Conservation (phyloP, 2,113 vertebrate species). For the Elephas maximus region DNA sequence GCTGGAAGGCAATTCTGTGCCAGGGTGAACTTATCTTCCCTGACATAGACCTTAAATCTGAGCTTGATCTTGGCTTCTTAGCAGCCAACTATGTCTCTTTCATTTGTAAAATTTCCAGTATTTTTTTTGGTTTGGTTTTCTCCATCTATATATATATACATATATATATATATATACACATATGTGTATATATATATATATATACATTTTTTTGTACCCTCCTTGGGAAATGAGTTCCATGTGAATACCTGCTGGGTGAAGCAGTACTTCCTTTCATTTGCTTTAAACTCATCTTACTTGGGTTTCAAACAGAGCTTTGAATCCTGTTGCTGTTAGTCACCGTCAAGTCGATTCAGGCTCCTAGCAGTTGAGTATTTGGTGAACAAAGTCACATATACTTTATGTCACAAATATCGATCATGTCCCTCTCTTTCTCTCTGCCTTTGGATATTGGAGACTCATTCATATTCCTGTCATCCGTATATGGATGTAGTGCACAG, state of each 20-base stretch:
- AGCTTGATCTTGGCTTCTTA: background rate
- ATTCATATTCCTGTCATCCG: background rate
- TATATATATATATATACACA: too few relatives aligned
- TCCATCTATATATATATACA: background rate
- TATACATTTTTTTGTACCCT: too few relatives aligned
- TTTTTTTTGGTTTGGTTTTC: slow-evolving; percentile 2
- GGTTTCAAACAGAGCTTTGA: background rate
- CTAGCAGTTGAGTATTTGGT: background rate
- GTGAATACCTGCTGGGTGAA: background rate
- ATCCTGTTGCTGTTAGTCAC: background rate
- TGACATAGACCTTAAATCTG: background rate
- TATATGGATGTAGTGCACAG: background rate
- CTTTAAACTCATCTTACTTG: background rate
- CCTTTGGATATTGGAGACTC: background rate
- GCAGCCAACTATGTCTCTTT: background rate
- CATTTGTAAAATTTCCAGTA: background rate
- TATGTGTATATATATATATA: too few relatives aligned
- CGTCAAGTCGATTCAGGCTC: background rate
- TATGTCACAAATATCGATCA: background rate
- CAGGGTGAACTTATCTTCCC: background rate
- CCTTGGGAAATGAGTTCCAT: background rate
- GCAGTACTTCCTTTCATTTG: background rate
- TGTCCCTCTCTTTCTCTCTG: background rate
- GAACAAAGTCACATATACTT: background rate
- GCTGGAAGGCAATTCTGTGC: background rate